Evolutionary conservation across 2,888 invertebrate species (phyloP).

Genomic region (Tetragonisca angustula): DNA sequence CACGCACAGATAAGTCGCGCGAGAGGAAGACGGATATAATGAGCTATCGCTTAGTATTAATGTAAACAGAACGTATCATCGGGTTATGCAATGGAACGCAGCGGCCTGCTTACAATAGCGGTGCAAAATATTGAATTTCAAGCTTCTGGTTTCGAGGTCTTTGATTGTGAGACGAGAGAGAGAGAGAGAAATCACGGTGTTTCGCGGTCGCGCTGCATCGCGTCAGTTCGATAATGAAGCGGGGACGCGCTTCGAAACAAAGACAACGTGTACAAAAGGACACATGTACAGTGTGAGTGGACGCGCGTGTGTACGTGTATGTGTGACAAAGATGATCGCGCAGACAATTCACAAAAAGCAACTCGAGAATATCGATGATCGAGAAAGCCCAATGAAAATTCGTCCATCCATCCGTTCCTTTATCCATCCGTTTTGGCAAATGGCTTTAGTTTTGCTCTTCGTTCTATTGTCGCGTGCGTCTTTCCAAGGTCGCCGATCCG

Average conservation of each 20-base stretch:
- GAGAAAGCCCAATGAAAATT: conserved; percentile 47
- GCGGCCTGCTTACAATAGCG: conserved; percentile 20
- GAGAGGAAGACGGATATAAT: background rate
- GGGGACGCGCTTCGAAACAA: conserved; percentile 37
- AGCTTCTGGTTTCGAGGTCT: background rate
- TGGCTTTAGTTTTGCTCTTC: conserved; percentile 17
- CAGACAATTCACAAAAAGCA: conserved; percentile 75
- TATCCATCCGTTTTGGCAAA: background rate
- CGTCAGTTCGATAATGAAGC: conserved; percentile 58
- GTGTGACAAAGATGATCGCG: conserved; percentile 68
- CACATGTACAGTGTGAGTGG: background rate
- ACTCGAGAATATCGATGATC: conserved; percentile 62
- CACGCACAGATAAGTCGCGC: conserved; percentile 20
- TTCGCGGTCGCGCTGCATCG: conserved; percentile 30
- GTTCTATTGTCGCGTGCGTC: conserved; percentile 37
- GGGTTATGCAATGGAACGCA: conserved; percentile 58
- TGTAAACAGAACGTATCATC: conserved; percentile 39
- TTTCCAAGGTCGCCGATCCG: conserved; percentile 61
- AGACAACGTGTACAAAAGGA: conserved; percentile 42
- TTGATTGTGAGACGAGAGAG: background rate
- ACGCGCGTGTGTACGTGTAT: background rate
- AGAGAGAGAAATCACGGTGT: conserved; percentile 29
- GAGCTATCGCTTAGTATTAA: conserved; percentile 13
- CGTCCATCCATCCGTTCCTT: background rate
- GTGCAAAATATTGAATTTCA: conserved; percentile 48